Base-by-base conservation (phyloP, 2,888 invertebrate genomes). In the Drosophila hawaiiensis region DNA sequence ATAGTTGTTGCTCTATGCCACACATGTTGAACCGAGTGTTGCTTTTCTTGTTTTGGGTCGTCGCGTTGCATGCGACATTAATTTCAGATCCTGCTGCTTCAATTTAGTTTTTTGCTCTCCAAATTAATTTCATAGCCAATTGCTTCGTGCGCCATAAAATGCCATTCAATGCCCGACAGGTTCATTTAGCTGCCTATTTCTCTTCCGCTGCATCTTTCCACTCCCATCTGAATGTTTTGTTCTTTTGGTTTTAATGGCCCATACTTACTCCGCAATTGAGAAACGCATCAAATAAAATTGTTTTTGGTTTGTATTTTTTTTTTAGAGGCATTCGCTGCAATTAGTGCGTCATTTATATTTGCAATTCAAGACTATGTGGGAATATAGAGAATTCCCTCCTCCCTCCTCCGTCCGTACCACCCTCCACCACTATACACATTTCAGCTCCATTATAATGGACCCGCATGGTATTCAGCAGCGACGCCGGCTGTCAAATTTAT, bases 331-430 rank as follows among this genome's bases (percentile, higher is more conserved):
- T 66, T 76, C 67, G 65, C 76, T 81, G 85, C 85, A 85, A 85
- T 85, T 85, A 85, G 89, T 87, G 89, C 88, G 83, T 89, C 88
- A 79, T 89, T 89, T 85, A 87, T 82, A 85, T 86, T 86, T 84
- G 85, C 85, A 87, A 89, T 89, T 66, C 81, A 89, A 89, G 81
- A 83, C 68, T 80, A 84, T 84, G 84, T 84, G 84, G 84, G 84
- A 89, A 85, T 54, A 64, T 53, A 50, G 37, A 35, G 41, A 33
- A 19, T 1, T 9, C 7, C 7, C 28, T 7, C 52, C 25, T 9
- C 7, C 7, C n/a, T 7, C 52, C 25, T 31, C 19, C 28, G 31
- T 7, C 16, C 22, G 14, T 47, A 22, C 14, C 60, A 49, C n/a
- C 47, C 55, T 19, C 5, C 33, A 19, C 16, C 7, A 47, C 47